These are phyloP conservation scores for Dinocampus coccinellae DNA, from an alignment of 2,888 invertebrate species.

Conservation along the genomic window DNA sequence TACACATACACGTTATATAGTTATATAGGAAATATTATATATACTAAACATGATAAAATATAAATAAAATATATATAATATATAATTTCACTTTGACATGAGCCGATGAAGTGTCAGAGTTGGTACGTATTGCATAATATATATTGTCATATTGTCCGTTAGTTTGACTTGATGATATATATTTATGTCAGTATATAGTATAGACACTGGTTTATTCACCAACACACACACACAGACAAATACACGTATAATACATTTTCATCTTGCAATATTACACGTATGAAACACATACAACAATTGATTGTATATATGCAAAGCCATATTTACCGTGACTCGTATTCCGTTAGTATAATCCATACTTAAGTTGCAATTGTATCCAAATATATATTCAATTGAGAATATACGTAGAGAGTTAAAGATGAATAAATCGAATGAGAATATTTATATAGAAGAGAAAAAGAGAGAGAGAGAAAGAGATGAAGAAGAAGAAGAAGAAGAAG, in stretches of 20 bases:
- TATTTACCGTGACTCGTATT: slow-evolving; percentile 32
- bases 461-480: not conserved
- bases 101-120: no score
- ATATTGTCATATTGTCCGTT: slow-evolving; percentile 14
- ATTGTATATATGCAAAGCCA: slow-evolving; percentile 28
- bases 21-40: not conserved
- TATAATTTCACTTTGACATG: no score
- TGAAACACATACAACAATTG: not conserved
- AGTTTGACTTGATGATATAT: slow-evolving; percentile 18
- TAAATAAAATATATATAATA: no score
- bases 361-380: slow-evolving; percentile 7
- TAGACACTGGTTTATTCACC: slow-evolving; percentile 11
- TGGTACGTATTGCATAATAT: no score
- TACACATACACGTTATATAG: not conserved
- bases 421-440: not conserved
- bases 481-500: not conserved
- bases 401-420: not conserved
- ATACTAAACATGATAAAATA: no score
- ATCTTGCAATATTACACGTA: slow-evolving; percentile 11
- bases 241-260: no score
- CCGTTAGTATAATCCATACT: slow-evolving; percentile 39
- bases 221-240: not conserved
- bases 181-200: slow-evolving; percentile 12
- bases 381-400: not conserved
- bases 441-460: not conserved